phyloP scores from a whole-genome alignment of 2,113 vertebrate species.

The Pterophyllum scalare region DNA sequence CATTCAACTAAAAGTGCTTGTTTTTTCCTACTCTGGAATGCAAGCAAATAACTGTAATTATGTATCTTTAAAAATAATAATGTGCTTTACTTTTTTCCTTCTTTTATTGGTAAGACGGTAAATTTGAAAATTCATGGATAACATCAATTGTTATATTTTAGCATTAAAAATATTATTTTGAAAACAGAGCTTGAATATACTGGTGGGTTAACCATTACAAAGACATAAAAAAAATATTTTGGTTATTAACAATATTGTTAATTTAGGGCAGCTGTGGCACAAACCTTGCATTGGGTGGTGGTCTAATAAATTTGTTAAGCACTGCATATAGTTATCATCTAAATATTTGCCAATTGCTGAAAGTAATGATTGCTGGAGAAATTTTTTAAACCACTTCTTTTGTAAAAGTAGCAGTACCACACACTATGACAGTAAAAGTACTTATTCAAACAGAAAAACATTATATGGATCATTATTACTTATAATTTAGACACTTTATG shows the following conservation, averaged over 20 bases:
- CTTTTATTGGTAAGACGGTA: neutral
- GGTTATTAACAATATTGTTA: neutral
- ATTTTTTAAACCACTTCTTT: neutral
- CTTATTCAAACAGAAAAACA: neutral
- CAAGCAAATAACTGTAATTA: neutral
- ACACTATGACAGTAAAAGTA: neutral
- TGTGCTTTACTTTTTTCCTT: neutral
- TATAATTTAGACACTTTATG: neutral
- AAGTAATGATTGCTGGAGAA: neutral
- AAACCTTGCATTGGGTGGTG: neutral
- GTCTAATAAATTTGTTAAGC: neutral
- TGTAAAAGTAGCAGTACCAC: neutral
- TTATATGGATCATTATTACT: neutral
- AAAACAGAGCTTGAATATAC: neutral
- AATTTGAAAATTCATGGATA: neutral
- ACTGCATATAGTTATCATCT: neutral
- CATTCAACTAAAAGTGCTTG: neutral
- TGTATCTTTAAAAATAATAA: neutral
- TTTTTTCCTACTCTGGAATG: neutral
- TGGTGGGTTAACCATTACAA: neutral
- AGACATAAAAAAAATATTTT: too few relatives aligned
- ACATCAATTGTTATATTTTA: neutral
- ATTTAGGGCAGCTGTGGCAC: too few relatives aligned
- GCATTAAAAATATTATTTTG: neutral
- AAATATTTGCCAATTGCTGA: neutral